Base-by-base conservation (phyloP, 2,113 vertebrate species). In the Thinocorus orbignyianus region DNA sequence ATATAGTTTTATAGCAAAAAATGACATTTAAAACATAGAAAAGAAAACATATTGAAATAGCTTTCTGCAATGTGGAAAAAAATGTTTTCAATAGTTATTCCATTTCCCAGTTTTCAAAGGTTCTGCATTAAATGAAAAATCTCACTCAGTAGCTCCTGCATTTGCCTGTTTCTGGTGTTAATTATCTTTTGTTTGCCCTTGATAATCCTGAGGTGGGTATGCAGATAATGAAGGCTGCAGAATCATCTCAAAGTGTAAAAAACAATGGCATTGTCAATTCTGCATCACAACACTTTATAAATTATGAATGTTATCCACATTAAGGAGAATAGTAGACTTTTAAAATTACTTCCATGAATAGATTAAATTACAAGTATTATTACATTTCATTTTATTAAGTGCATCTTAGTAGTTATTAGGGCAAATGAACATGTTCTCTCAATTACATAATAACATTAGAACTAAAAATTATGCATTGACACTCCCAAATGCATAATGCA, bases 101-200 rank as follows among this genome's bases (percentile, higher is more conserved):
- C 94, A 95, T 98, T 98, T 98, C 97, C 96, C 97, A 95, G 94
- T 97, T 98, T 98, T 98, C 97, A 98, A 97, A 98, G 97, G 96
- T 98, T 97, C 95, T 97, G 97, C 93, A 97, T 98, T 98, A 97
- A 97, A 97, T 97, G 94, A 98, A 97, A 98, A 98, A 96, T 93
- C 98, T 97, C 96, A 96, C 95, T 97, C 96, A 74, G 96, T 97
- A 98, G 97, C 97, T 98, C 77, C 85, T 97, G 97, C 98, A 96
- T 97, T 98, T 98, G 95, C 97, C 98, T 97, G 97, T 98, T 98
- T 98, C 98, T 98, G 97, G 95, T 98, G 98, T 99, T 99, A 99
- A 99, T 99, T 99, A 99, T 99, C 99, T 99, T 99, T 99, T 99
- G 99, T 99, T 99, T 99, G 99, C 99, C 98, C 98, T 99, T 98